Evolutionary conservation across 2,888 invertebrate species (phyloP).

Genomic region (Tiliacea aurago): DNA sequence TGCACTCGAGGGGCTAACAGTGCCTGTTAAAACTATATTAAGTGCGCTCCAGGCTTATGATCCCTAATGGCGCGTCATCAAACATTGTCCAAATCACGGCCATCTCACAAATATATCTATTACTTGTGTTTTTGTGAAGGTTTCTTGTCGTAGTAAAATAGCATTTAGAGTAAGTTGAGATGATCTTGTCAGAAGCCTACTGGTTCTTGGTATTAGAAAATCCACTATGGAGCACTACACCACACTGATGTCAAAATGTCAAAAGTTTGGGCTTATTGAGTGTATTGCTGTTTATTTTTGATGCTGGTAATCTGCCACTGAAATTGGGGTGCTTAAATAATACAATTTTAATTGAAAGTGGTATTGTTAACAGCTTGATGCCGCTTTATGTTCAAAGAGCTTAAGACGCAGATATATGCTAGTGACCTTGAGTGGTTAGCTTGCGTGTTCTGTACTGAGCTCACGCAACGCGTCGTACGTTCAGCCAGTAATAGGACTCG

Average conservation of each 20-base stretch:
- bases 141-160: slow-evolving; percentile 9
- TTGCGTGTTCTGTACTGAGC: too few species aligned
- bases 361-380: background rate
- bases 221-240: background rate
- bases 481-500: too few species aligned
- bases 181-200: background rate
- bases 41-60: slow-evolving; percentile 72
- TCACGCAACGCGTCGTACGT: too few species aligned
- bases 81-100: slow-evolving; percentile 72
- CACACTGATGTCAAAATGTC: background rate
- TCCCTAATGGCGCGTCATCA: slow-evolving; percentile 76
- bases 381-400: background rate
- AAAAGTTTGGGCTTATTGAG: background rate
- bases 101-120: slow-evolving; percentile 53
- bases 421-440: too few species aligned
- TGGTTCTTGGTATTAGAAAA: background rate
- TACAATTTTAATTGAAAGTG: background rate
- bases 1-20: slow-evolving; percentile 58
- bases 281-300: background rate
- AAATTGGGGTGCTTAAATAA: background rate
- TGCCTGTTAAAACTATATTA: slow-evolving; percentile 80
- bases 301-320: background rate
- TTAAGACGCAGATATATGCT: too few species aligned
- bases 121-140: slow-evolving; percentile 39
- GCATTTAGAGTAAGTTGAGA: background rate